Conservation (phyloP, 2,888 invertebrate species). For the Stegana nigrithorax region DNA sequence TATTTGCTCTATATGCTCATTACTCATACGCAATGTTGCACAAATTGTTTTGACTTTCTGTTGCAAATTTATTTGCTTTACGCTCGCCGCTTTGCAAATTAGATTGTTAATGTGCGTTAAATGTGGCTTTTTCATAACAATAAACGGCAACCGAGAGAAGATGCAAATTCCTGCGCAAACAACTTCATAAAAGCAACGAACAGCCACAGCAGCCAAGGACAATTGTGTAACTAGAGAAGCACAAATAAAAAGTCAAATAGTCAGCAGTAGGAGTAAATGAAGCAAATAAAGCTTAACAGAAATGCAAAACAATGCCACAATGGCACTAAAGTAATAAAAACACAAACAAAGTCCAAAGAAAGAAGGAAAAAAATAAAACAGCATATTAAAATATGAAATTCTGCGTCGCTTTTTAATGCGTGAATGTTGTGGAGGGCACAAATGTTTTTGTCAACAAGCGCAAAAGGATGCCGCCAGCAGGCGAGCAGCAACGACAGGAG, state of each 20-base stretch:
- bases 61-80: slow-evolving; percentile 22
- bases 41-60: slow-evolving; percentile 29
- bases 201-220: not conserved
- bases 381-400: slow-evolving; percentile 22
- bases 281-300: not conserved
- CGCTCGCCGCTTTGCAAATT: slow-evolving; percentile 27
- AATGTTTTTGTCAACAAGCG: slow-evolving; percentile 54
- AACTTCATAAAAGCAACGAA: slow-evolving; percentile 1
- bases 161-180: slow-evolving; percentile 35
- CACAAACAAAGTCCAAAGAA: slow-evolving; percentile 23
- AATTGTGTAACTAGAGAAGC: not conserved
- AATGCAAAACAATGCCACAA: slow-evolving; percentile 27
- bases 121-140: slow-evolving; percentile 17
- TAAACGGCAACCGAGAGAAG: slow-evolving; percentile 43
- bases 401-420: slow-evolving; percentile 22
- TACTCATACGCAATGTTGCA: slow-evolving; percentile 24
- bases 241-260: not conserved
- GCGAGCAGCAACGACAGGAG: not conserved
- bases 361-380: slow-evolving; percentile 6
- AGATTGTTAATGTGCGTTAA: slow-evolving; percentile 6
- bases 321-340: not conserved
- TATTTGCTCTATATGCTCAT: slow-evolving; percentile 33
- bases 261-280: not conserved
- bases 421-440: slow-evolving; percentile 33
- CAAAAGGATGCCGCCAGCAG: slow-evolving; percentile 23